Base-by-base conservation (phyloP, 2,113 vertebrate species). In the Eudorcas thomsonii region DNA sequence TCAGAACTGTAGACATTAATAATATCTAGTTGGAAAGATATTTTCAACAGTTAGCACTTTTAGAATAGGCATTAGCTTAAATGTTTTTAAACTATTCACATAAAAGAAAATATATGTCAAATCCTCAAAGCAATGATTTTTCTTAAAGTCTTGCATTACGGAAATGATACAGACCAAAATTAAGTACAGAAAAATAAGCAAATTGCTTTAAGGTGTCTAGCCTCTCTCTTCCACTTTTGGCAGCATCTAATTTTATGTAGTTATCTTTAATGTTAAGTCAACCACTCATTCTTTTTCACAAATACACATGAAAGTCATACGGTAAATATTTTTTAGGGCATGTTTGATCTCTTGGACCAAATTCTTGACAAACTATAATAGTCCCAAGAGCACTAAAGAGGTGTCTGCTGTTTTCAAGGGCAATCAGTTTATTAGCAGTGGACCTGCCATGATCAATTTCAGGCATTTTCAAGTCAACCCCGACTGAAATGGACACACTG, bases 21-120 rank as follows among this genome's bases (percentile, higher is more conserved):
- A 45, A 90, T 60, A 26, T 88, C 50, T 85, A 45, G n/a, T 60
- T 97, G 67, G 45, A 93, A 97, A 97, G 93, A 54, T 33, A 57
- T 64, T 95, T 90, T 89, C 50, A 93, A 81, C 60, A 77, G 39
- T 91, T 87, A 83, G 50, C 86, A 54, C 77, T 96, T 95, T 97
- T 48, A 92, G 91, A 97, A 89, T 62, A 95, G 60, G 59, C 26
- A 62, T 67, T 81, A 54, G 43, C 39, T 91, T 54, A 54, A 91
- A 71, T 74, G 55, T 59, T 88, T 93, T 83, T 62, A 91, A 83
- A 54, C 50, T 84, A n/a, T 64, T 95, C 39, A 43, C n/a, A 87
- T 26, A 36, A 93, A 80, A 94, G 36, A 52, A 88, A 84, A 82
- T 77, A 33, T 55, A 33, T 9, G 55, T 78, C 80, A 84, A 78